Percentiles rank a stretch among this genome's conserved stretches.
Conservation (phyloP, 2,113 vertebrate genomes). For the Atlantisia rogersi region DNA sequence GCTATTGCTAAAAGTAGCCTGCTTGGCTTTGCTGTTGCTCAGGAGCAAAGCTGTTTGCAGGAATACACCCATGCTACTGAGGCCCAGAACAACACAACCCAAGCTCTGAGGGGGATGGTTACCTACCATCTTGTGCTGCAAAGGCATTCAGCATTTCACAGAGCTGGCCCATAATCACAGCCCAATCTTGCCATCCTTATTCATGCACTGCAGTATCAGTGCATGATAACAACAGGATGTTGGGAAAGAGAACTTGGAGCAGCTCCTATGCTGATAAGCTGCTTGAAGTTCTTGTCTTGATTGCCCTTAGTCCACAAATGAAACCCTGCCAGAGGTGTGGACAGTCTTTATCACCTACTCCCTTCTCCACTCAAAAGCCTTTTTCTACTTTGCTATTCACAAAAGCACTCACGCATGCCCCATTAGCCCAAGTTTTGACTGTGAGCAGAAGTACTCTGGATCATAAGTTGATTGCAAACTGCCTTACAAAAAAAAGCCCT, state of each 20-base stretch:
- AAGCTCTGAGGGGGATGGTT: neutral
- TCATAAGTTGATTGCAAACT: neutral
- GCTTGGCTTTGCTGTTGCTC: neutral
- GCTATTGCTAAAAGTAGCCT: neutral
- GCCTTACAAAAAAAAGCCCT: neutral
- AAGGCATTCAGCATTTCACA: neutral
- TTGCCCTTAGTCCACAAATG: neutral
- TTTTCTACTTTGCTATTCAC: neutral
- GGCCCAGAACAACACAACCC: neutral
- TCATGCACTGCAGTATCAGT: neutral
- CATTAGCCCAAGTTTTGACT: neutral
- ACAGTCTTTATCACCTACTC: neutral
- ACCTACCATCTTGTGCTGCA: neutral
- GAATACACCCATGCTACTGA: neutral
- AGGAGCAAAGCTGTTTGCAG: neutral
- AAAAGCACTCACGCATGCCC: neutral
- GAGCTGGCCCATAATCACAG: neutral
- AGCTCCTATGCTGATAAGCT: neutral
- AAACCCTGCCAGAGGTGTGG: neutral
- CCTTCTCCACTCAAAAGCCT: neutral
- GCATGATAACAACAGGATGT: neutral
- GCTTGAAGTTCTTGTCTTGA: neutral
- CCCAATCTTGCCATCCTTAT: neutral
- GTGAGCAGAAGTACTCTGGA: neutral
- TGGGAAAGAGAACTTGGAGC: neutral